Conservation (phyloP, 1,140 invertebrate species). For the Meloidogyne hapla region DNA sequence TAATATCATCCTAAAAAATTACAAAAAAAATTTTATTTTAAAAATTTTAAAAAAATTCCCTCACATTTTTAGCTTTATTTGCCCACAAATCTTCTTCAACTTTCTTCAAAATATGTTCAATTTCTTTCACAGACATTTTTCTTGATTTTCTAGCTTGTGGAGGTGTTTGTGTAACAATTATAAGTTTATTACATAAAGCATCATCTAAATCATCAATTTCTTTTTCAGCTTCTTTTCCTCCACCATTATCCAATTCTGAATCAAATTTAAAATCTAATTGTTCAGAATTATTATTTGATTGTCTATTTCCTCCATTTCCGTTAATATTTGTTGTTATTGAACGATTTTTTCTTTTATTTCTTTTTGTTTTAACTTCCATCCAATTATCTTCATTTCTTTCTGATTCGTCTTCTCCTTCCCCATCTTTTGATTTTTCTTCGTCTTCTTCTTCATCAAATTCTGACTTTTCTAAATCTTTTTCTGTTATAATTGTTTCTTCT, state of each 20-base stretch:
- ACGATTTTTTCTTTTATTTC: conserved; percentile 42
- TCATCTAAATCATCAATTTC: conserved; percentile 67
- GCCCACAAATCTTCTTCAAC: conserved; percentile 88
- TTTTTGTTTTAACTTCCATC: conserved; percentile 53
- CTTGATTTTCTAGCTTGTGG: conserved; percentile 63
- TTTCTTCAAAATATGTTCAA: conserved; percentile 88
- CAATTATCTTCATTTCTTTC: conserved; percentile 12
- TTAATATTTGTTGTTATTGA: conserved; percentile 4
- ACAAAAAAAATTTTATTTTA: background rate
- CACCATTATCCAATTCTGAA: conserved; percentile 74
- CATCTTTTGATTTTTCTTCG: background rate
- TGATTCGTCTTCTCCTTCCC: background rate
- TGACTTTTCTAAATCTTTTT: conserved; percentile 1
- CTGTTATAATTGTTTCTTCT: background rate
- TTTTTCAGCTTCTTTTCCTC: conserved; percentile 14
- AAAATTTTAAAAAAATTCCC: background rate
- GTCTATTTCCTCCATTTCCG: conserved; percentile 3
- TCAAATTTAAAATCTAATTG: conserved; percentile 95
- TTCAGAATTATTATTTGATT: conserved; percentile 31
- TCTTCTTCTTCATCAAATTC: background rate
- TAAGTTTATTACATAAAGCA: conserved; percentile 85
- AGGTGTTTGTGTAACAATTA: conserved; percentile 86
- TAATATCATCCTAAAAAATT: conserved; percentile 6
- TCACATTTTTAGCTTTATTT: conserved; percentile 20
- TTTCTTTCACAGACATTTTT: conserved; percentile 86